phyloP scores from a whole-genome alignment of 2,797 vertebrate species.

The Myotis planiceps region DNA sequence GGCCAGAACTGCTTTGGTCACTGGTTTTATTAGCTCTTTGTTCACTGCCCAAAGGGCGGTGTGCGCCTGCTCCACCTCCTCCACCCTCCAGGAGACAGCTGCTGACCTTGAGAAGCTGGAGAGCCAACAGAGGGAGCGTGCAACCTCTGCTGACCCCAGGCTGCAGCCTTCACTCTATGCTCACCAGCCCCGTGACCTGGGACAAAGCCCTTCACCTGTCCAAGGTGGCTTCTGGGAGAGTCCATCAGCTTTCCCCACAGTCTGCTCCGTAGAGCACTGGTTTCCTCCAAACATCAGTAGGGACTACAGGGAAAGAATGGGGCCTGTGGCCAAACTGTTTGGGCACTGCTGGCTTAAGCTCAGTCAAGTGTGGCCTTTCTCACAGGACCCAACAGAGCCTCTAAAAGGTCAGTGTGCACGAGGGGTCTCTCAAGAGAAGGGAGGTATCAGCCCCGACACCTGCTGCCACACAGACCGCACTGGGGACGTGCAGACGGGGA shows the following conservation, averaged over 20 bases:
- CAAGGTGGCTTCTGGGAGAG: background rate
- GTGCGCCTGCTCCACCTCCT: background rate
- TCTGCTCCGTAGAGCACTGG: background rate
- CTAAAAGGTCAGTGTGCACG: background rate
- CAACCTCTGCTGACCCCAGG: background rate
- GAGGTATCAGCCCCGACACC: background rate
- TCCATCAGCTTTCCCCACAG: background rate
- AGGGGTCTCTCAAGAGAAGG: background rate
- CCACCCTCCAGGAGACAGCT: background rate
- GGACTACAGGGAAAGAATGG: background rate
- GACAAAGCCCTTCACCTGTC: background rate
- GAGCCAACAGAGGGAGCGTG: background rate
- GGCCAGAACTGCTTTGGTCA: background rate
- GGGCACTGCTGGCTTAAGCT: background rate
- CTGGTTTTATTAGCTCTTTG: constrained; percentile 59
- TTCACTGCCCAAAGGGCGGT: background rate
- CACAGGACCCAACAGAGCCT: background rate
- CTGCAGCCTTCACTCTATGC: background rate
- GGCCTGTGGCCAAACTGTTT: background rate
- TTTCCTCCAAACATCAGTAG: background rate
- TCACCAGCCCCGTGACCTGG: background rate
- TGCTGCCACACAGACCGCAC: background rate
- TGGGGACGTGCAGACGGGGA: background rate
- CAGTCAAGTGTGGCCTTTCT: background rate
- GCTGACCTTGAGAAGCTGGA: constrained; percentile 49